These are phyloP conservation scores for Dromius quadrimaculatus DNA, from an alignment of 2,888 invertebrate species.

Conservation along the genomic window DNA sequence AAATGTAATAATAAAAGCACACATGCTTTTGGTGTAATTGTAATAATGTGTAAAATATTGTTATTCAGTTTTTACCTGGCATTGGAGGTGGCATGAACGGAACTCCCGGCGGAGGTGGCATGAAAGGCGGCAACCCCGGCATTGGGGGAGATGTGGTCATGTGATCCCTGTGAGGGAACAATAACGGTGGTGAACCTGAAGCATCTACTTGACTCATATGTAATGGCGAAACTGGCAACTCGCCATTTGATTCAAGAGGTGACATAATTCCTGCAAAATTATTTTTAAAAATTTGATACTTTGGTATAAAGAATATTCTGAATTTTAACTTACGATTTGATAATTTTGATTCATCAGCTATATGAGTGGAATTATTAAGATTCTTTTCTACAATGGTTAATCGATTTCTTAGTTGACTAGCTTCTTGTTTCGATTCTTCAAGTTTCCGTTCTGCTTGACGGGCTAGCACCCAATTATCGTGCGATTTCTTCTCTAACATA, in stretches of 20 bases:
- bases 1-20: background rate
- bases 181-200: conserved; percentile 66
- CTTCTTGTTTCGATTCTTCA: conserved; percentile 83
- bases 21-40: background rate
- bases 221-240: conserved; percentile 66
- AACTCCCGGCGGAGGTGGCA: conserved; percentile 75
- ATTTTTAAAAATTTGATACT: conserved; percentile 68
- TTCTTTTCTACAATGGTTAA: conserved; percentile 71
- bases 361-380: conserved; percentile 61
- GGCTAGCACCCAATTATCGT: conserved; percentile 87
- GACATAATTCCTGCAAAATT: conserved; percentile 68
- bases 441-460: conserved; percentile 84
- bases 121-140: conserved; percentile 71
- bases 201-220: conserved; percentile 66
- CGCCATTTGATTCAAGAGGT: conserved; percentile 69
- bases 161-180: conserved; percentile 63
- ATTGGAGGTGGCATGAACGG: conserved; percentile 74
- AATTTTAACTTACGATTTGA: conserved; percentile 67
- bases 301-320: too few relatives aligned
- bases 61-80: conserved; percentile 56
- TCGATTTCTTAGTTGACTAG: conserved; percentile 75
- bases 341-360: conserved; percentile 66
- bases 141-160: conserved; percentile 67
- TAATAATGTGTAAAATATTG: background rate
- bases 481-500: conserved; percentile 84